Percentiles rank a stretch among this genome's conserved stretches.
These are phyloP conservation scores for Strigamia transsilvanica DNA, from an alignment of 2,888 invertebrate species.

Conservation along the genomic window DNA sequence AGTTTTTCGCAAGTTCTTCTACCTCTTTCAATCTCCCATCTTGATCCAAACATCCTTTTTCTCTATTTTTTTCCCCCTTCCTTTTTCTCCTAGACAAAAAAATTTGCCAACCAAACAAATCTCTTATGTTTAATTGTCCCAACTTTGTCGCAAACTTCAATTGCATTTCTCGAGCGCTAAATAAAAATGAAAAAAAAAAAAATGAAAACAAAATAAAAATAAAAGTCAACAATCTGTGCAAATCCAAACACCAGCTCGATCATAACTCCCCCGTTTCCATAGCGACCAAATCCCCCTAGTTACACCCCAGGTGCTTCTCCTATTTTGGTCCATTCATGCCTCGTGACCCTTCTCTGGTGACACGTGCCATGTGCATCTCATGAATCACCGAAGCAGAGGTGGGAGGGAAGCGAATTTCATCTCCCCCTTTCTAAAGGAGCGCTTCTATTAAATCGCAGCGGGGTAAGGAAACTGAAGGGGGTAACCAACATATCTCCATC, in stretches of 20 bases:
- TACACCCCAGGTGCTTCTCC: slow-evolving; percentile 39
- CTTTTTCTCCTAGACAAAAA: not conserved
- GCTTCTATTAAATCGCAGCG: slow-evolving; percentile 38
- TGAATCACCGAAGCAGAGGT: slow-evolving; percentile 13
- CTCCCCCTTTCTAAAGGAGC: slow-evolving; percentile 13
- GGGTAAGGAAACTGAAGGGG: slow-evolving; percentile 10
- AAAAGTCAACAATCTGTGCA: not conserved
- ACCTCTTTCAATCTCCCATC: slow-evolving; percentile 30
- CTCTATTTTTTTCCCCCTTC: not conserved
- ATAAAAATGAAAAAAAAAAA: not conserved
- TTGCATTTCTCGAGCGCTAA: not conserved
- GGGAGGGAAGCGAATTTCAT: not conserved
- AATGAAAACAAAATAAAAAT: not conserved
- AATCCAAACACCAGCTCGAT: not conserved
- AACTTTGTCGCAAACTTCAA: no score
- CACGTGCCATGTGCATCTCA: slow-evolving; percentile 46
- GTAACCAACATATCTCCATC: slow-evolving; percentile 39
- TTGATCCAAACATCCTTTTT: not conserved
- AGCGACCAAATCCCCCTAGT: slow-evolving; percentile 6
- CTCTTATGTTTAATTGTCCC: no score
- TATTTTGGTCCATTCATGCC: slow-evolving; percentile 46
- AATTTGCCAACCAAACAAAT: no score
- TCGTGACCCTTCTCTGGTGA: slow-evolving; percentile 39
- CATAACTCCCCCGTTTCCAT: not conserved
- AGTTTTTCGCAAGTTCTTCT: slow-evolving; percentile 2